phyloP scores from a whole-genome alignment of 2,888 invertebrate species.

The Caenorhabditis zanzibari region DNA sequence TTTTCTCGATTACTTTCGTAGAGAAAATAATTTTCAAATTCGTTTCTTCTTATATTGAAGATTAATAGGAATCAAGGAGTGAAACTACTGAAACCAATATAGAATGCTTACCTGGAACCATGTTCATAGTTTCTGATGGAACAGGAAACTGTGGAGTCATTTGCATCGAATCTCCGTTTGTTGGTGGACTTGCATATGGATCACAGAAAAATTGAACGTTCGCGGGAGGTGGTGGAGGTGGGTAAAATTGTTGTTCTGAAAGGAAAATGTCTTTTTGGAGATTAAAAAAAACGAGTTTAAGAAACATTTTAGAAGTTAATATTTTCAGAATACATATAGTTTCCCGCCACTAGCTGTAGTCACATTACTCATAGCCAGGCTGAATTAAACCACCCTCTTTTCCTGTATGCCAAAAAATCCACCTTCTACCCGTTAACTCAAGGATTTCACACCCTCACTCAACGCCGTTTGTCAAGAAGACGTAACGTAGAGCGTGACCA shows the following conservation, averaged over 20 bases:
- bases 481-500: constrained; percentile 27
- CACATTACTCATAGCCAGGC: too few relatives aligned
- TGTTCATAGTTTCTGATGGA: constrained; percentile 37
- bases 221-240: constrained; percentile 39
- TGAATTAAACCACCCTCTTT: too few relatives aligned
- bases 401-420: too few relatives aligned
- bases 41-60: too few relatives aligned
- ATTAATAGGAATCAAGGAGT: too few relatives aligned
- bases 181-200: constrained; percentile 62
- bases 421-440: too few relatives aligned
- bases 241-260: constrained; percentile 57
- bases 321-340: too few relatives aligned
- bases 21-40: background rate
- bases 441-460: background rate
- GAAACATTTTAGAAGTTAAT: too few relatives aligned
- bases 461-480: background rate
- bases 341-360: too few relatives aligned
- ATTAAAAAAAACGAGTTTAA: too few relatives aligned
- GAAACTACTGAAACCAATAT: too few relatives aligned
- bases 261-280: background rate
- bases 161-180: constrained; percentile 21
- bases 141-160: constrained; percentile 48
- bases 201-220: constrained; percentile 71
- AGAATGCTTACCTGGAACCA: constrained; percentile 38
- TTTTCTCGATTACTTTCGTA: too few relatives aligned